These are phyloP conservation scores for Urocynchramus pylzowi DNA, from an alignment of 2,113 vertebrate genomes.

Conservation along the genomic window DNA sequence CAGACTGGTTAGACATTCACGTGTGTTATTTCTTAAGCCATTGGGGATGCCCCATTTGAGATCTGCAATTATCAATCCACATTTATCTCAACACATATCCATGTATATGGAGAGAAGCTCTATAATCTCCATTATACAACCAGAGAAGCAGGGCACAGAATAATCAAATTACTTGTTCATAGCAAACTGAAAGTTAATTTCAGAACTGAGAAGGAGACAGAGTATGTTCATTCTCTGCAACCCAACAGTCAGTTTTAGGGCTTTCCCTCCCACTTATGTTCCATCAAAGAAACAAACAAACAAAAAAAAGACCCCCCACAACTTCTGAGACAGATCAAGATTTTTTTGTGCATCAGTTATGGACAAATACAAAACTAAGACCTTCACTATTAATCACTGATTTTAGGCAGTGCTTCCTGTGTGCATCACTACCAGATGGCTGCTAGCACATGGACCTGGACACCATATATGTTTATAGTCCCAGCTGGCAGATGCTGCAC, in stretches of 20 bases:
- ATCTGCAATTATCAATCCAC: background rate
- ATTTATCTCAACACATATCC: background rate
- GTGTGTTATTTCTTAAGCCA: background rate
- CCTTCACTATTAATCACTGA: background rate
- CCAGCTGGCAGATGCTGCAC: background rate
- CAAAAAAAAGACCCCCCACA: background rate
- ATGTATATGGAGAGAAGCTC: background rate
- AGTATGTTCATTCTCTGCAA: background rate
- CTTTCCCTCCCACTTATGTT: background rate
- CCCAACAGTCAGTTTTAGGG: background rate
- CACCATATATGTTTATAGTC: rapidly evolving
- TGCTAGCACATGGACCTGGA: background rate
- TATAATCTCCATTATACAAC: background rate
- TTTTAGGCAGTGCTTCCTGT: background rate
- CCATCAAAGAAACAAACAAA: background rate
- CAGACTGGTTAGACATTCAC: background rate
- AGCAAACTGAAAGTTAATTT: background rate
- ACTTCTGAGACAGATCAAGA: background rate
- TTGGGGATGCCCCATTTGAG: background rate
- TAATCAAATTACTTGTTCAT: background rate
- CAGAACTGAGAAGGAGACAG: background rate
- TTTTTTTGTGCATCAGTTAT: background rate
- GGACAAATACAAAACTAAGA: background rate
- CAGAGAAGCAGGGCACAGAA: background rate
- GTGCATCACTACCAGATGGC: background rate